Conservation (phyloP, 1,140 invertebrate species). For the Gonatopus flavifemur region DNA sequence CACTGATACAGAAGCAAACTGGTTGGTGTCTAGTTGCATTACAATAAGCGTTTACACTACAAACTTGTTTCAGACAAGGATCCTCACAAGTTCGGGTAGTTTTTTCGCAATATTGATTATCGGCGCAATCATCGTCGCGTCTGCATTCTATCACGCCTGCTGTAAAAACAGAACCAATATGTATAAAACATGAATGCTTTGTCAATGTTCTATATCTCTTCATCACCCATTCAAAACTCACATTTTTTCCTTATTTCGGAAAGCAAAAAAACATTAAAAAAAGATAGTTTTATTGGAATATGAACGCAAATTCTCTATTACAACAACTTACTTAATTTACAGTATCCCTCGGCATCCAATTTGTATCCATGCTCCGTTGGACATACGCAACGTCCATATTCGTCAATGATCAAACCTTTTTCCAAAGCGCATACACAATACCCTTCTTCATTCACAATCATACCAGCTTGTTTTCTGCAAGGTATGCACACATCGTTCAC, state of each 20-base stretch:
- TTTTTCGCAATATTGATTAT: conserved; percentile 72
- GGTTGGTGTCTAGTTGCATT: conserved; percentile 77
- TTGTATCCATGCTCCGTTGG: conserved; percentile 71
- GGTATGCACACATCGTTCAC: conserved; percentile 74
- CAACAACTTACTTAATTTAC: conserved; percentile 58
- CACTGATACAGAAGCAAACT: conserved; percentile 73
- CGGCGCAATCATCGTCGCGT: conserved; percentile 74
- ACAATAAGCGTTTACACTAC: conserved; percentile 78
- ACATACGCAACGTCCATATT: conserved; percentile 77
- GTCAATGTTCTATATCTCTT: too few species aligned
- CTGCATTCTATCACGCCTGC: conserved; percentile 66
- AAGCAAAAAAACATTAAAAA: too few species aligned
- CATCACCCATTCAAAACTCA: too few species aligned
- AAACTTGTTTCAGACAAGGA: conserved; percentile 71
- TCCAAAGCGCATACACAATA: conserved; percentile 79
- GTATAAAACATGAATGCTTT: conserved; percentile 5
- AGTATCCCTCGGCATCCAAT: conserved; percentile 67
- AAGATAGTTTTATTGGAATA: too few species aligned
- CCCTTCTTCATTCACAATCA: conserved; percentile 73
- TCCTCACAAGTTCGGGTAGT: conserved; percentile 72
- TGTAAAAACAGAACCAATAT: too few species aligned
- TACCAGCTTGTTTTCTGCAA: conserved; percentile 71
- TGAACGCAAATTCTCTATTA: too few species aligned
- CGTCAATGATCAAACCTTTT: conserved; percentile 73
- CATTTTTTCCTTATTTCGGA: too few species aligned